phyloP scores from a whole-genome alignment of 2,888 invertebrate species.

The Mesodorylaimus sp. region DNA sequence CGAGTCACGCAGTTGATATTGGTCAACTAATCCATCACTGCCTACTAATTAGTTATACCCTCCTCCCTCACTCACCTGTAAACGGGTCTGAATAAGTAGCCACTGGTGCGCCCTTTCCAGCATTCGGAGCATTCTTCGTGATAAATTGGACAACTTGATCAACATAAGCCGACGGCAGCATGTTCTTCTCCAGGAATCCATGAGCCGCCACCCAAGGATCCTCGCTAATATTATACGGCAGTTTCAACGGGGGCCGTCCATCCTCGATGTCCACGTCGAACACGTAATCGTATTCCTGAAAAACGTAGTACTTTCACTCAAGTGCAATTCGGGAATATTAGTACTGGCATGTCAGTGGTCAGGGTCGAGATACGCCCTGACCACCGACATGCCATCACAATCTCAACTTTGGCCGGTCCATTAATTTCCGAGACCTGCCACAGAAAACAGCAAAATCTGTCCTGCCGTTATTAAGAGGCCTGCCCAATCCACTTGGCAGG shows the following conservation, averaged over 20 bases:
- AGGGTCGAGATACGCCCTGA: no score
- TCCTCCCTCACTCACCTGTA: slow-evolving; percentile 37
- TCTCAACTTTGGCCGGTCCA: no score
- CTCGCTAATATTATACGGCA: slow-evolving; percentile 71
- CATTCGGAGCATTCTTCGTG: slow-evolving; percentile 36
- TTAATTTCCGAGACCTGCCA: no score
- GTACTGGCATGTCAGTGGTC: slow-evolving; percentile 2
- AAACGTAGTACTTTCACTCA: slow-evolving; percentile 5
- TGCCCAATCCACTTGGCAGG: no score
- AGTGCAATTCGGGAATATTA: background rate
- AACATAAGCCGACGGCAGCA: slow-evolving; percentile 62
- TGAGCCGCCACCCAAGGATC: slow-evolving; percentile 85
- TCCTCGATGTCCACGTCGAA: slow-evolving; percentile 89
- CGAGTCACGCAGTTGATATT: no score
- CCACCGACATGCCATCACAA: no score
- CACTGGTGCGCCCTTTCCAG: slow-evolving; percentile 8
- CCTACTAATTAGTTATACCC: no score
- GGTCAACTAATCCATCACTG: no score
- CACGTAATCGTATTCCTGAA: slow-evolving; percentile 71
- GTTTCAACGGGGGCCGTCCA: slow-evolving; percentile 62
- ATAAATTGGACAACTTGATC: slow-evolving; percentile 82
- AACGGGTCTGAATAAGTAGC: slow-evolving; percentile 41
- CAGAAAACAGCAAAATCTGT: no score
- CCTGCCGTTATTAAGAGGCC: no score
- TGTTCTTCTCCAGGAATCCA: slow-evolving; percentile 62